Conservation (phyloP, 2,888 invertebrate species). For the Leptinotarsa haldemani region DNA sequence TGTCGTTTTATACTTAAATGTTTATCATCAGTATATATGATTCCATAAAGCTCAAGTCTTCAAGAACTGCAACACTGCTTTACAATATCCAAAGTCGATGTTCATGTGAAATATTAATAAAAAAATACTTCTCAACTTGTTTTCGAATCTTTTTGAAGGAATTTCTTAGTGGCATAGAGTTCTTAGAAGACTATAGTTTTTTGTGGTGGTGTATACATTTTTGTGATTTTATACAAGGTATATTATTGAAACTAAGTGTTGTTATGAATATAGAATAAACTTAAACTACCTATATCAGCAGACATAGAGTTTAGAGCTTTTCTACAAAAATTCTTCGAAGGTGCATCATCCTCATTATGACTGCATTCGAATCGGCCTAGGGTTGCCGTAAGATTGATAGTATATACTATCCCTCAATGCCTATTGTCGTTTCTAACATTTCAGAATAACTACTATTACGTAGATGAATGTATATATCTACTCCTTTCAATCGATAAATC, state of each 20-base stretch:
- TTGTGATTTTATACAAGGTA: constrained; percentile 37
- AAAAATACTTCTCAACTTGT: neutral
- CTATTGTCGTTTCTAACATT: neutral
- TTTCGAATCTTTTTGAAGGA: neutral
- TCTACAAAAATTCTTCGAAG: constrained; percentile 18
- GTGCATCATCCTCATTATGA: constrained; percentile 2
- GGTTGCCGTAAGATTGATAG: neutral
- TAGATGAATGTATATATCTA: no score
- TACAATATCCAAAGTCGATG: neutral
- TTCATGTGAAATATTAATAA: neutral
- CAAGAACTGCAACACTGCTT: neutral
- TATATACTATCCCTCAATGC: neutral
- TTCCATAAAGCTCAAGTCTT: constrained; percentile 23
- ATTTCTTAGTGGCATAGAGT: no score
- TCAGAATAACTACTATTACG: neutral
- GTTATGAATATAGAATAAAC: constrained; percentile 36
- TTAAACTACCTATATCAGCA: constrained; percentile 30
- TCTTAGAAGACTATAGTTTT: constrained; percentile 2
- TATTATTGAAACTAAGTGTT: constrained; percentile 33
- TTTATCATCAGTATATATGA: constrained; percentile 28
- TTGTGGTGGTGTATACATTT: constrained; percentile 17
- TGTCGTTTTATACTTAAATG: constrained; percentile 39
- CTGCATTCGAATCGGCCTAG: neutral
- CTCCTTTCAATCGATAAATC: neutral
- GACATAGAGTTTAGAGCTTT: constrained; percentile 31